A percentile compares a stretch with the other conserved stretches of the same genome.
Conservation (phyloP, 2,888 invertebrate genomes). For the Mantis religiosa region DNA sequence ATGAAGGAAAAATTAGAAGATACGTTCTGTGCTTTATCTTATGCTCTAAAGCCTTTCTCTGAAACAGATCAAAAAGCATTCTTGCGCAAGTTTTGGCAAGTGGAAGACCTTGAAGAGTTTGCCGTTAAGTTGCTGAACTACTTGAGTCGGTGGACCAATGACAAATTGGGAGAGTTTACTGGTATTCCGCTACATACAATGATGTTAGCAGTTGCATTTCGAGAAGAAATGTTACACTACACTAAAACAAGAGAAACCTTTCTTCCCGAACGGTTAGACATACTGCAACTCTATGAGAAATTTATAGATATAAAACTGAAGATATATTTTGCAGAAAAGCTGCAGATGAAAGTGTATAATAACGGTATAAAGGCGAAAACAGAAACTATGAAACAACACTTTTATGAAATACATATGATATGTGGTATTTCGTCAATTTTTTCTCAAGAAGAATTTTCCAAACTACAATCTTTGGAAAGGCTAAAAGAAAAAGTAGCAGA, state of each 20-base stretch:
- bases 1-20: neutral
- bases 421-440: constrained; percentile 6
- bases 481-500: neutral
- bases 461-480: neutral
- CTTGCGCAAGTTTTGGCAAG: neutral
- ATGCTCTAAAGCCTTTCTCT: neutral
- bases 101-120: neutral
- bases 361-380: neutral
- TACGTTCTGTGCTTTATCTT: neutral
- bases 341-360: neutral
- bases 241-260: neutral
- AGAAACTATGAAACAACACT: neutral
- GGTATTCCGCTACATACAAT: constrained; percentile 21
- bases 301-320: constrained; percentile 16
- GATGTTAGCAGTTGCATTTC: constrained; percentile 19
- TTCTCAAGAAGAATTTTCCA: neutral
- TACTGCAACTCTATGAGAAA: constrained; percentile 8
- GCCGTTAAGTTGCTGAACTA: neutral
- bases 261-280: constrained; percentile 8
- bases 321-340: constrained; percentile 6
- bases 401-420: constrained; percentile 1
- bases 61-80: neutral
- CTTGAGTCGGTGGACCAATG: neutral
- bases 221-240: constrained; percentile 4
- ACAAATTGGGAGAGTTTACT: constrained; percentile 1